A percentile compares a stretch with the other conserved stretches of the same genome.
Evolutionary conservation across 2,113 vertebrate species (phyloP).

Genomic region (Eulemur macaco): DNA sequence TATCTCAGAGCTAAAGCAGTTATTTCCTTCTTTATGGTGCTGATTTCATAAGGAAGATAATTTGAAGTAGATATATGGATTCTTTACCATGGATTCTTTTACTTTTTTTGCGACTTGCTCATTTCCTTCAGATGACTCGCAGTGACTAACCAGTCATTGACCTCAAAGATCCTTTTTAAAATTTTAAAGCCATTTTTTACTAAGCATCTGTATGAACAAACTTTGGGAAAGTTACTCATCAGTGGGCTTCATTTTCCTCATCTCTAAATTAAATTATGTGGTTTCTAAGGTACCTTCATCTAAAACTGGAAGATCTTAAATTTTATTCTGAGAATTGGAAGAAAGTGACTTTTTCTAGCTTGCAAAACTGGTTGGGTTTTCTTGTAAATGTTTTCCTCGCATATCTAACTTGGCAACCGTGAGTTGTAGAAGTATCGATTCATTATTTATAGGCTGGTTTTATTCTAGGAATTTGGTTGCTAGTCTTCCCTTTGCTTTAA

Average conservation of each 20-base stretch:
- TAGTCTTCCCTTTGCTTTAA: conserved; percentile 35
- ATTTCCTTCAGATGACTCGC: conserved; percentile 9
- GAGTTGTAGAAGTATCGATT: conserved; percentile 11
- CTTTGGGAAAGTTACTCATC: neutral
- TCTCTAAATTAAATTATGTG: conserved; percentile 19
- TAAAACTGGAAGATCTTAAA: conserved; percentile 23
- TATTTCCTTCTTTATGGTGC: conserved; percentile 21
- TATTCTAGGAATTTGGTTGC: conserved; percentile 17
- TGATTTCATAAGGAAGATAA: neutral
- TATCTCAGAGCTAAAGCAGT: neutral
- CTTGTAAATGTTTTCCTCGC: neutral
- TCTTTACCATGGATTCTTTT: neutral
- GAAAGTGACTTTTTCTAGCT: neutral
- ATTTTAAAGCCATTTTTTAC: conserved; percentile 23
- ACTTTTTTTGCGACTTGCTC: conserved; percentile 21
- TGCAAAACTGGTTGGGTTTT: conserved; percentile 46
- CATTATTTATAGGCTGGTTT: conserved; percentile 16
- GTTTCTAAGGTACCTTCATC: neutral
- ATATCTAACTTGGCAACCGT: neutral
- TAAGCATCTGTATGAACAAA: neutral
- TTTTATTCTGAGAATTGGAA: conserved; percentile 20
- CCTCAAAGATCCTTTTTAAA: neutral
- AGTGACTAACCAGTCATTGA: neutral
- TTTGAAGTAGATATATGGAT: conserved; percentile 26
- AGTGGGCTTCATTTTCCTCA: neutral